Evolutionary conservation across 2,888 invertebrate species (phyloP).

Genomic region (Lochmaea capreae): DNA sequence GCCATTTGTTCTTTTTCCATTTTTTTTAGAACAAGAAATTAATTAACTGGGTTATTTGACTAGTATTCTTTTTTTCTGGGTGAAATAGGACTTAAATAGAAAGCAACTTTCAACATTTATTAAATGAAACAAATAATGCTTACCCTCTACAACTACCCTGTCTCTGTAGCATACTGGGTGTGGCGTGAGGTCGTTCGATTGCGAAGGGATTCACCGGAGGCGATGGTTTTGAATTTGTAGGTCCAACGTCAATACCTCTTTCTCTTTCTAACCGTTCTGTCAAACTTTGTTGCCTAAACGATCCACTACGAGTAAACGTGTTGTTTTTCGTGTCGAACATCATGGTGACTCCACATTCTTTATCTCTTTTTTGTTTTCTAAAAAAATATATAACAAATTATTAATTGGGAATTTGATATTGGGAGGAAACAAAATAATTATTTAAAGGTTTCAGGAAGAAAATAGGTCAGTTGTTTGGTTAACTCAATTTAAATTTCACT

Average conservation of each 20-base stretch:
- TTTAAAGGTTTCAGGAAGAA: too few species aligned
- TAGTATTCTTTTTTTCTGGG: too few species aligned
- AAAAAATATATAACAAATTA: neutral
- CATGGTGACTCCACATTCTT: conserved; percentile 95
- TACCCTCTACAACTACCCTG: conserved; percentile 93
- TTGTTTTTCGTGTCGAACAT: conserved; percentile 90
- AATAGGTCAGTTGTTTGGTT: too few species aligned
- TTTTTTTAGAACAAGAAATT: too few species aligned
- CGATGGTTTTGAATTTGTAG: conserved; percentile 65
- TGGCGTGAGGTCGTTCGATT: conserved; percentile 95
- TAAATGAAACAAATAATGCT: conserved; percentile 11
- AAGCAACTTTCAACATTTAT: too few species aligned
- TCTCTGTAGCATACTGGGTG: conserved; percentile 91
- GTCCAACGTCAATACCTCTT: conserved; percentile 58
- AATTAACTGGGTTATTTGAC: too few species aligned
- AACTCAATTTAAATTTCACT: too few species aligned
- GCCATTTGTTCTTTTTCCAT: too few species aligned
- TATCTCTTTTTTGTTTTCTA: conserved; percentile 95
- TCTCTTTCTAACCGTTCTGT: conserved; percentile 76
- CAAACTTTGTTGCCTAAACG: conserved; percentile 87
- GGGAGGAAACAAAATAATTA: too few species aligned
- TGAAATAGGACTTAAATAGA: too few species aligned
- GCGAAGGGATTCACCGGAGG: conserved; percentile 90
- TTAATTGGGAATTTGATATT: too few species aligned
- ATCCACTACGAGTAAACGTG: conserved; percentile 91